A percentile compares a stretch with the other conserved stretches of the same genome.
These are phyloP conservation scores for Actias luna DNA, from an alignment of 2,888 invertebrate genomes.

Conservation along the genomic window DNA sequence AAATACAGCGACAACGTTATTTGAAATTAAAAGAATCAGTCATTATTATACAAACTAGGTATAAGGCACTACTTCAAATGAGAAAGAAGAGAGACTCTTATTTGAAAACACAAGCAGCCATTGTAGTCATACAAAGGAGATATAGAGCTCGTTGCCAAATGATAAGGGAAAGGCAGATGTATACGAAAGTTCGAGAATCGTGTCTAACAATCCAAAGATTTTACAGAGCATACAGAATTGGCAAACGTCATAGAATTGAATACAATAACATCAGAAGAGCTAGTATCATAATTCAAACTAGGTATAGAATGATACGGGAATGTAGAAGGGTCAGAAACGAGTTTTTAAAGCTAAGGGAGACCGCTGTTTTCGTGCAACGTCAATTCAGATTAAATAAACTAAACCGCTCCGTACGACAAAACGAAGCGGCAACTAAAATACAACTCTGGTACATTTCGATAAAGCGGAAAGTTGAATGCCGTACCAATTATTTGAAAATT, in stretches of 20 bases:
- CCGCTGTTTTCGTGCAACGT: conserved; percentile 58
- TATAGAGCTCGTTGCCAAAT: conserved; percentile 62
- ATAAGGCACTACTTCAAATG: conserved; percentile 56
- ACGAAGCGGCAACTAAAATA: conserved; percentile 53
- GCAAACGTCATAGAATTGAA: conserved; percentile 43
- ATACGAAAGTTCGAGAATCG: conserved; percentile 45
- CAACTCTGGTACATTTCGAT: conserved; percentile 62
- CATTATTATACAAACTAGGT: conserved; percentile 51
- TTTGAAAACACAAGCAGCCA: conserved; percentile 36
- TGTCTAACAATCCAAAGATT: conserved; percentile 63
- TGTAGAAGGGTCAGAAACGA: conserved; percentile 40
- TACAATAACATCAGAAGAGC: conserved; percentile 52
- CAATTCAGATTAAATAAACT: conserved; percentile 50
- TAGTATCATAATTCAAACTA: conserved; percentile 60
- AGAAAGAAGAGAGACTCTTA: conserved; percentile 46
- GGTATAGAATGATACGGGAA: conserved; percentile 50
- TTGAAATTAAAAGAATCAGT: conserved; percentile 45
- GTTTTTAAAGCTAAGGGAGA: conserved; percentile 45
- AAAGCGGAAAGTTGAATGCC: conserved; percentile 45
- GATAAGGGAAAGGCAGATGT: conserved; percentile 55
- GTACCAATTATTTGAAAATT: conserved; percentile 44
- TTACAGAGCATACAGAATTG: conserved; percentile 49
- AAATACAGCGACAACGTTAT: conserved; percentile 48
- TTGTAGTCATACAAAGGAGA: conserved; percentile 49
- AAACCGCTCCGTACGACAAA: conserved; percentile 33